Base-by-base conservation (phyloP, 2,888 invertebrate genomes). In the Metalampra italica region DNA sequence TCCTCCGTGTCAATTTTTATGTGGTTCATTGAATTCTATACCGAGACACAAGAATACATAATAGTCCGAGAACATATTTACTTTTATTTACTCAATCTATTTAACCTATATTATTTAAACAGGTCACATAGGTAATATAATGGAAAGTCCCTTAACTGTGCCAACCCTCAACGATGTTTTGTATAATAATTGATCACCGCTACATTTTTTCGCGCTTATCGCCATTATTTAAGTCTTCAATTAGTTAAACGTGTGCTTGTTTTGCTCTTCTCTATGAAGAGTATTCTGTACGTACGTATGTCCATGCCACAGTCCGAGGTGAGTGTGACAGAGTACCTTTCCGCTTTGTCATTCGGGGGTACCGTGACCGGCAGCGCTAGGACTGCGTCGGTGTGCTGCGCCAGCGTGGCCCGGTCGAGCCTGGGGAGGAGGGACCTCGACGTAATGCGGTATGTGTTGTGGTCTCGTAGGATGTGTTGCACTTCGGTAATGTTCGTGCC, bases 281-380 rank as follows among this genome's bases (percentile, higher is more conserved):
- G 38, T 43, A 89, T 72, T 59, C 68, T 79, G 48, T 88, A 89
- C 9, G 77, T 79, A 9, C 90, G 79, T 49, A 90, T 71, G 53
- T 90, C 90, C 80, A 85, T 80, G 30, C 84, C 83, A 50, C 84
- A 85, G 7, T 82, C 80, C 1, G 90, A 90, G 8, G 78, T 81
- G n/a, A 90, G 66, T 7, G 75, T 76, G 7, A 90, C 52, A 1
- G 78, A 59, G 54, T 79, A 82, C 61, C 82, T 87, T 49, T 85
- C 84, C 1, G 73, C 55, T 41, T 68, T 75, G 32, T 78, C 74
- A 5, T 68, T 61, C 1, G 57, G 53, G 0, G 81, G 76, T 46
- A 84, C 50, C 5, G 81, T 82, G 37, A 84, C 58, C 0, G 80
- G 83, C 29, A 89, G 52, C 1, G 75, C 59, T 11, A 84, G 48